Conservation (phyloP, 2,797 vertebrate genomes). For the Phoxinus dragarum region DNA sequence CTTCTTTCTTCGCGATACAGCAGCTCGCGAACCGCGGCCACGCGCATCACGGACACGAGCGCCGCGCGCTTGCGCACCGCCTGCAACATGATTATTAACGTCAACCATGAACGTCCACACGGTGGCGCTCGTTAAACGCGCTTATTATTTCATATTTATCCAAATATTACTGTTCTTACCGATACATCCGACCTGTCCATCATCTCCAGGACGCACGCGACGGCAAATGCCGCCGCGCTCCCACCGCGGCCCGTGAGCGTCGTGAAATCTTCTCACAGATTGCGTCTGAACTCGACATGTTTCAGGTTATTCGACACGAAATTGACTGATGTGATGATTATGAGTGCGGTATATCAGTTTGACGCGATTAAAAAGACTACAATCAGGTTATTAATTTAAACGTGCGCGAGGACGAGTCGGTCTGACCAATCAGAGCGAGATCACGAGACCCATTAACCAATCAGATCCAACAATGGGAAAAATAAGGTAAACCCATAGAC, state of each 20-base stretch:
- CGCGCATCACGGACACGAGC: constrained; percentile 75
- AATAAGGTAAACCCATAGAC: too few species aligned
- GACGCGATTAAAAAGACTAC: neutral
- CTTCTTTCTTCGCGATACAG: constrained; percentile 81
- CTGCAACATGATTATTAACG: constrained; percentile 57
- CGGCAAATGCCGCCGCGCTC: constrained; percentile 73
- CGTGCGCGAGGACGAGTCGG: neutral
- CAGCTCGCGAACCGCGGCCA: constrained; percentile 76
- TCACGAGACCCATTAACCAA: neutral
- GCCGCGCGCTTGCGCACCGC: constrained; percentile 76
- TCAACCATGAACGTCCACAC: neutral
- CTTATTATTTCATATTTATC: neutral
- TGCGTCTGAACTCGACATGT: constrained; percentile 69
- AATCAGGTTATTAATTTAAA: neutral
- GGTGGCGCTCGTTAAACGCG: neutral
- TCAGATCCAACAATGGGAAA: neutral
- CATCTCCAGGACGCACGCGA: constrained; percentile 86
- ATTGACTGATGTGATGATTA: neutral
- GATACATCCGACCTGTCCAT: constrained; percentile 69
- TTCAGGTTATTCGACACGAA: neutral
- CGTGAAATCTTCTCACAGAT: constrained; percentile 72
- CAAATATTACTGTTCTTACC: neutral
- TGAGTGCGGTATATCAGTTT: neutral
- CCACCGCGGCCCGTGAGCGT: constrained; percentile 79
- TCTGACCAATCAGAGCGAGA: constrained; percentile 19